Base-by-base conservation (phyloP, 2,797 vertebrate species). In the Cynopterus sphinx region DNA sequence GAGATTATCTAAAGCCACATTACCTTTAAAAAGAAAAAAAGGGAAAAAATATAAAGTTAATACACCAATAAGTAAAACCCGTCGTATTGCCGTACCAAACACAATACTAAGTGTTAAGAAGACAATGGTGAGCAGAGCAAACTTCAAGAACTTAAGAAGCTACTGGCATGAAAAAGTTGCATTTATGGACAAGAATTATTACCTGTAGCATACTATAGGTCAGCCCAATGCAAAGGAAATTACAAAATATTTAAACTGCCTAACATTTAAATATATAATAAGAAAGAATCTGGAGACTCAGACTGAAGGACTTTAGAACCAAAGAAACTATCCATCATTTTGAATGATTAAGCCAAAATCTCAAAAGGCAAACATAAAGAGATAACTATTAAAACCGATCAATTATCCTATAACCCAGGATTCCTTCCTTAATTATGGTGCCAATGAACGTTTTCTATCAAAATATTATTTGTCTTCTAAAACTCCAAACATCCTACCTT, bases 1-100 rank as follows among this genome's bases (percentile, higher is more conserved):
- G 65, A 99, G 98, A 96, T 99, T 99, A 97, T 99, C 99, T 75
- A 99, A 99, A 6, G 99, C 99, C 81, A 99, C 99, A 97, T 99
- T 99, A 96, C 99, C 99, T 99, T 91, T 65, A 98, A 77, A 94
- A 39, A 81, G 28, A 12, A 33, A 92, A 49, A 91, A 59, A 15
- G 8, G 31, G 33, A 26, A 55, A 96, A 94, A 96, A 97, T 8
- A 59, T 46, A 49, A 91, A 91, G 83, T 97, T 96, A 95, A 31
- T 51, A 94, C 9, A 82, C 19, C 9, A 84, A 31, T 39, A 33
- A 71, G 43, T 83, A 59, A 51, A 93, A 71, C 0, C n/a, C 75
- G 9, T 39, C 59, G 70, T 49, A 89, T 90, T 5, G 19, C 3
- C 92, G 9, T 41, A 73, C 9, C 15, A 70, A 84, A 63, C 43